phyloP scores from a whole-genome alignment of 2,113 vertebrate species.

The Sceloporus tristichus region DNA sequence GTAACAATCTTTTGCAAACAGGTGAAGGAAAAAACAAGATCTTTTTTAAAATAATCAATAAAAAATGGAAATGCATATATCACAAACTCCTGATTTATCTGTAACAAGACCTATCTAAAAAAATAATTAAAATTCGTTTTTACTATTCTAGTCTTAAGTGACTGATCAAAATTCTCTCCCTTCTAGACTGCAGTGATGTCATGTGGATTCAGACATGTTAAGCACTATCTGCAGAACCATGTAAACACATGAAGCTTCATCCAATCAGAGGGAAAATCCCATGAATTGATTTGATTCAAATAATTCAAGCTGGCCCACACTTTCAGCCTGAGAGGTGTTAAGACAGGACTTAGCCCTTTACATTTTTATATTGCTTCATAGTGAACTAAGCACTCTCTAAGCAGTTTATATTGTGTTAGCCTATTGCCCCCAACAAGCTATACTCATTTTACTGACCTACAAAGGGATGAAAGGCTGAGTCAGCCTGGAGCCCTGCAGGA shows the following conservation, averaged over 20 bases:
- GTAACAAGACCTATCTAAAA: not conserved
- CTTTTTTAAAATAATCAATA: constrained; percentile 10
- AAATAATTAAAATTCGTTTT: not conserved
- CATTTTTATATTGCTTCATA: too few species aligned
- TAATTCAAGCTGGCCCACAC: not conserved
- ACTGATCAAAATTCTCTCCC: not conserved
- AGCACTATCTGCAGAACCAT: not conserved
- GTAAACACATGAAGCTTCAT: not conserved
- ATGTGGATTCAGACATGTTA: not conserved
- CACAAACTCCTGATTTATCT: not conserved
- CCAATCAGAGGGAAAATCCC: not conserved
- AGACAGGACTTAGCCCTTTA: too few species aligned
- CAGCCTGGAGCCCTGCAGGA: too few species aligned
- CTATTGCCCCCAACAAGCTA: too few species aligned
- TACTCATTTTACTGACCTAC: too few species aligned
- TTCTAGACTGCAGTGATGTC: not conserved
- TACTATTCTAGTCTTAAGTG: not conserved
- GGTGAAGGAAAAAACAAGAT: not conserved
- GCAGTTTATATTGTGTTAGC: too few species aligned
- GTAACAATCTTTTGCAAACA: not conserved
- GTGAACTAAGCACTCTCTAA: too few species aligned
- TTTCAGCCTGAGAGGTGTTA: not conserved
- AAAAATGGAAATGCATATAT: not conserved
- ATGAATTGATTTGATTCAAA: not conserved
- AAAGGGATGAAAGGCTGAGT: too few species aligned